These are phyloP conservation scores for Salvelinus fontinalis DNA, from an alignment of 2,113 vertebrate species.

Conservation along the genomic window DNA sequence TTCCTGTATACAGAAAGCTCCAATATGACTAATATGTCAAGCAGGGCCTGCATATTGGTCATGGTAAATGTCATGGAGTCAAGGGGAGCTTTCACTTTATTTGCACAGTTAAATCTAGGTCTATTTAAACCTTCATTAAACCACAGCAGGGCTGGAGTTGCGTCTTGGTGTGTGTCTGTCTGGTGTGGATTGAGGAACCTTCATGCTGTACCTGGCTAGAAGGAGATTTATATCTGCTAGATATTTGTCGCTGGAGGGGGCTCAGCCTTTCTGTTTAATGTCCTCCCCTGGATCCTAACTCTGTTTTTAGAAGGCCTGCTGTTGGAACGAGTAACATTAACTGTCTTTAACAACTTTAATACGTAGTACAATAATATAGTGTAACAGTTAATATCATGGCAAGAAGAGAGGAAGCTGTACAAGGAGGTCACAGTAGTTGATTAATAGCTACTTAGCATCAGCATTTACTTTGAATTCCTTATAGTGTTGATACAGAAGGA, in stretches of 20 bases:
- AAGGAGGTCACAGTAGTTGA: neutral
- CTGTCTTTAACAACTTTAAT: conserved; percentile 10
- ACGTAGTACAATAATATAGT: neutral
- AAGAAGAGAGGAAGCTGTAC: neutral
- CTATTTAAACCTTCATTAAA: conserved; percentile 16
- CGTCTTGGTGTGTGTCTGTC: conserved; percentile 26
- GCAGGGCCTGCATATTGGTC: conserved; percentile 34
- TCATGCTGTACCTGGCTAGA: conserved; percentile 24
- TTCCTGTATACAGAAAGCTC: conserved; percentile 37
- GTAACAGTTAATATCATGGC: neutral
- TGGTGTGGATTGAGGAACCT: conserved; percentile 26
- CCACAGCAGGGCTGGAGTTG: neutral
- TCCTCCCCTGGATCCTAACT: conserved; percentile 44
- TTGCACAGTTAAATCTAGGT: conserved; percentile 37
- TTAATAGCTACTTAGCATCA: neutral
- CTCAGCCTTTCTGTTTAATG: conserved; percentile 39
- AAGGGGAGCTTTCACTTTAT: conserved; percentile 46
- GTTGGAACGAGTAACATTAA: conserved; percentile 24
- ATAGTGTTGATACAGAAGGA: neutral
- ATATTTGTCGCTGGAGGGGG: conserved; percentile 38
- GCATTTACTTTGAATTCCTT: neutral
- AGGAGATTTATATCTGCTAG: conserved; percentile 42
- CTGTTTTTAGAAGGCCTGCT: conserved; percentile 38
- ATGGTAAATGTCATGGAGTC: conserved; percentile 49
- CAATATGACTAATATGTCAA: conserved; percentile 51